These are phyloP conservation scores for Erebia ligea DNA, from an alignment of 2,888 invertebrate species.

Conservation along the genomic window DNA sequence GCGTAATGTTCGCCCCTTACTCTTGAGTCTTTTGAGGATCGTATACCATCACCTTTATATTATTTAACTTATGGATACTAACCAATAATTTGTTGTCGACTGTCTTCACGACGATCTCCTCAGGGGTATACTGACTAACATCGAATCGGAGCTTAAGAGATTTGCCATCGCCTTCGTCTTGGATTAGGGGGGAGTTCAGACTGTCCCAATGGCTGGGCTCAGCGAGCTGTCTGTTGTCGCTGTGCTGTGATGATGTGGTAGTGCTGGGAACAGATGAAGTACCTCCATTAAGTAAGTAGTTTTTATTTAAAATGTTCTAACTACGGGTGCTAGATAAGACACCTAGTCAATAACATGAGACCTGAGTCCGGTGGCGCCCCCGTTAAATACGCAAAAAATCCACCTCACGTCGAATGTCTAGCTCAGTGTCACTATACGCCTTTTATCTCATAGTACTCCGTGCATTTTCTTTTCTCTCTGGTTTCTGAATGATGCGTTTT, in stretches of 20 bases:
- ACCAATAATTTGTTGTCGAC: conserved; percentile 98
- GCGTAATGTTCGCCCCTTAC: background rate
- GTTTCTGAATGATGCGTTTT: background rate
- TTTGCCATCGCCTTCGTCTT: conserved; percentile 97
- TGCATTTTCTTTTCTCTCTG: too few species aligned
- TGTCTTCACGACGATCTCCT: conserved; percentile 99
- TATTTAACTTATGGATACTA: conserved; percentile 60
- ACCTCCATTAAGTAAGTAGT: conserved; percentile 4
- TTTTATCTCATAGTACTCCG: too few species aligned
- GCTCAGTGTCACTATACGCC: too few species aligned
- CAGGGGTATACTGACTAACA: conserved; percentile 97
- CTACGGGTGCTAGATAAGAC: background rate
- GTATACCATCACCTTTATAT: background rate
- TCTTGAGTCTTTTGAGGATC: background rate
- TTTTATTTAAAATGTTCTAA: background rate
- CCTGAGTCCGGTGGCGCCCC: background rate
- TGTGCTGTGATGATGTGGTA: conserved; percentile 86
- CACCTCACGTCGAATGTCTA: too few species aligned
- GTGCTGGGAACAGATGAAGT: conserved; percentile 77
- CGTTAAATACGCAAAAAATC: background rate
- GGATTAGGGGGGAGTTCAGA: conserved; percentile 95
- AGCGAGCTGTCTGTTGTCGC: conserved; percentile 83
- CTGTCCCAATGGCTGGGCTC: conserved; percentile 91
- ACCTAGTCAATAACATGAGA: background rate
- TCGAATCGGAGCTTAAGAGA: conserved; percentile 97